phyloP scores from a whole-genome alignment of 2,797 vertebrate genomes.

The Pantherophis alleghaniensis region DNA sequence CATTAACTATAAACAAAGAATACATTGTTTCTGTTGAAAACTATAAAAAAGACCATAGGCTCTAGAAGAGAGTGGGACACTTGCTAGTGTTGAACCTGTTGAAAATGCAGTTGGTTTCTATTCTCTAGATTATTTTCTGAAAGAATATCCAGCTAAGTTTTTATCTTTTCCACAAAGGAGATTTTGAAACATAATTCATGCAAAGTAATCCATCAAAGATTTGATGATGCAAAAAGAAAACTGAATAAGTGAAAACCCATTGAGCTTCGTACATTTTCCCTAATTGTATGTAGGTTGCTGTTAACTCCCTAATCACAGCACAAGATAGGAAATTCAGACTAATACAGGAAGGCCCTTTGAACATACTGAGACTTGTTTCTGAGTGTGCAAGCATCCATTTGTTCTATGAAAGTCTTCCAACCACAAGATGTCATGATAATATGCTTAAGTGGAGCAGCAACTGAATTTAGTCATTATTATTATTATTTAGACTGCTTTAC shows the following conservation, averaged over 20 bases:
- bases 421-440: neutral
- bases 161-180: neutral
- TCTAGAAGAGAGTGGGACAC: too few species aligned
- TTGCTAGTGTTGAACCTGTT: neutral
- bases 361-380: neutral
- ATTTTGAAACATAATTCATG: neutral
- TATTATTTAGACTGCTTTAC: conserved; percentile 55
- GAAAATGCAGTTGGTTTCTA: neutral
- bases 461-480: neutral
- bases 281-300: neutral
- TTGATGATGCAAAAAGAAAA: neutral
- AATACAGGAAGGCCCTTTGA: neutral
- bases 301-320: neutral
- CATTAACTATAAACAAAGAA: neutral
- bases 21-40: neutral
- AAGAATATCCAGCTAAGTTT: neutral
- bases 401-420: neutral
- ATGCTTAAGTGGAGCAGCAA: neutral
- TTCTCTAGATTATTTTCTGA: neutral
- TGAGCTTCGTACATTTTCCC: neutral
- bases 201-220: neutral
- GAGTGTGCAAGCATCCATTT: neutral
- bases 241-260: neutral
- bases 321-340: neutral
- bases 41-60: neutral